These are phyloP conservation scores for Oscheius onirici DNA, from an alignment of 2,888 invertebrate species.

Conservation along the genomic window DNA sequence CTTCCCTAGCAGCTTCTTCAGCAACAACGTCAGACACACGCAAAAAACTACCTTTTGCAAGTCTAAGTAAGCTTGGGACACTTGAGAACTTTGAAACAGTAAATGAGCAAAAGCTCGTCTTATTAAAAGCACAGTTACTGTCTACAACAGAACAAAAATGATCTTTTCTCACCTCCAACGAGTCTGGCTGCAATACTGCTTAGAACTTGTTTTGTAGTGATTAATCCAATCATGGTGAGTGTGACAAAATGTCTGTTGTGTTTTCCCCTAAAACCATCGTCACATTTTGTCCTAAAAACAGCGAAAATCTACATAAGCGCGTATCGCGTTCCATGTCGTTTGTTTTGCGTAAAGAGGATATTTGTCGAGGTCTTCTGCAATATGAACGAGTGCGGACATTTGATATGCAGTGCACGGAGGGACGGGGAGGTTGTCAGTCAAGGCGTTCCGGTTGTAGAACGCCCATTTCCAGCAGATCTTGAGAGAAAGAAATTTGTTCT, in stretches of 20 bases:
- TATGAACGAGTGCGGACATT: slow-evolving; percentile 22
- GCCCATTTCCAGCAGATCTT: neutral
- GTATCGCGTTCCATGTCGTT: neutral
- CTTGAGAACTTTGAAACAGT: no score
- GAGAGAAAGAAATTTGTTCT: neutral
- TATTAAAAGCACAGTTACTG: no score
- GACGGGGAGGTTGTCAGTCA: neutral
- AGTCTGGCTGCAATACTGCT: no score
- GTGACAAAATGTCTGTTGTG: no score
- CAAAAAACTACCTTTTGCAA: neutral
- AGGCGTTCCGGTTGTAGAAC: slow-evolving; percentile 1
- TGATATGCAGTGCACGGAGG: slow-evolving; percentile 24
- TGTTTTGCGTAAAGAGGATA: slow-evolving; percentile 26
- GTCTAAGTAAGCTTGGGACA: neutral
- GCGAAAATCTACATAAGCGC: slow-evolving; percentile 1
- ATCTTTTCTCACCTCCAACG: no score
- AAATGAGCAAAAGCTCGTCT: no score
- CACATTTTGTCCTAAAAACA: neutral
- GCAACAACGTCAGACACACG: neutral
- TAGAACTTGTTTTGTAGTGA: no score
- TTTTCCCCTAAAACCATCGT: neutral
- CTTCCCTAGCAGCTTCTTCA: neutral
- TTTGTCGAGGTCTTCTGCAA: slow-evolving; percentile 1
- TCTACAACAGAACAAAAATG: no score
- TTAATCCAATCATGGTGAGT: no score